Evolutionary conservation across 2,888 invertebrate species (phyloP), one percentile per base, ranked within the genome.

Genomic region (Ptycholaimellus sp.): DNA sequence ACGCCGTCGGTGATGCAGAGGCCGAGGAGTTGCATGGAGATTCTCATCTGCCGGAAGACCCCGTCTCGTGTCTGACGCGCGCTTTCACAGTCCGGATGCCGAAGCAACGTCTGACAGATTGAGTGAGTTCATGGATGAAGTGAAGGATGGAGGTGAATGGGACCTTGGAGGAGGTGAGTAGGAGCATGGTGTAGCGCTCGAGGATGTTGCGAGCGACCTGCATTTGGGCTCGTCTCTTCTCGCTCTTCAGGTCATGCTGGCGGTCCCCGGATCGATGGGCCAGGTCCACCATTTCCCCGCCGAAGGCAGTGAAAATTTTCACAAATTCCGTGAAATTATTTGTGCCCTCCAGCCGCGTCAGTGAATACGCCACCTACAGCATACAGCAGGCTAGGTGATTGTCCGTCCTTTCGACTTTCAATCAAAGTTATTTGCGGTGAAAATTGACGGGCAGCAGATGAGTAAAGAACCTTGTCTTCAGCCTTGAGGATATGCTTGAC

Each of bases 1-100:
- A 85, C 75, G n/a, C 87, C 87, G 61, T 93, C 90, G 53, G 85
- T 80, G 33, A 90, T 82, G 41, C 93, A 85, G 61, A 80, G 82
- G 64, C 90, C 87, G 49, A 96, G 82, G 46, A 90, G 70, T 65
- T 93, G 87, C 74, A 93, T 79, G 19, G 93, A 85, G 44, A 83
- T 71, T 42, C 87, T 69, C 78, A 93, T 93, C 47, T 54, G 43
- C 59, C 82, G 82, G 66, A 93, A 93, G 32, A 96, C 87, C 1
- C 87, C 87, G 61, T 93, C 90, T 7, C 93, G 71, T 62, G 87
- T 93, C 61, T 85, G 83, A 45, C 80, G 71, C 0, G 90, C 82
- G 37, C 81, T 74, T 34, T 75, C 72, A 60, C 83, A 80, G 50
- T 87, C 83, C 17, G 87, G 83, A 64, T 93, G 90, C 52, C 87